These are phyloP conservation scores for Nowickia ferox DNA, from an alignment of 2,888 invertebrate species.

Conservation along the genomic window DNA sequence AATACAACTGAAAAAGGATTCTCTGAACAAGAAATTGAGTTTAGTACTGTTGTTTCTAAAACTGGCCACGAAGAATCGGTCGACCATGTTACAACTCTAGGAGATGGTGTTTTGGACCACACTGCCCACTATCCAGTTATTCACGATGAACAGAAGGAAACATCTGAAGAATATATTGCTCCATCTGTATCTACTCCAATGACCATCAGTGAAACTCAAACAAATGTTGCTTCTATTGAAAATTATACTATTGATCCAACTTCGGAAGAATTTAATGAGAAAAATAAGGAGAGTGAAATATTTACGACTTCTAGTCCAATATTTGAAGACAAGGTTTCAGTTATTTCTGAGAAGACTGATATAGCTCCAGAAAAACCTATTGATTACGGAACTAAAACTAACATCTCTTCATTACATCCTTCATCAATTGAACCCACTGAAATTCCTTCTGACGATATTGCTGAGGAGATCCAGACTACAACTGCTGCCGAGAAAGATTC, in stretches of 20 bases:
- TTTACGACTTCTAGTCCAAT: slow-evolving; percentile 60
- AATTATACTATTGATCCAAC: not conserved
- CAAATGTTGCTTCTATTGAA: slow-evolving; percentile 54
- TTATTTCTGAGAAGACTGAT: slow-evolving; percentile 9
- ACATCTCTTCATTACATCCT: slow-evolving; percentile 15
- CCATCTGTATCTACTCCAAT: slow-evolving; percentile 13
- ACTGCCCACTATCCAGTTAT: slow-evolving; percentile 38
- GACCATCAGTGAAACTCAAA: slow-evolving; percentile 46
- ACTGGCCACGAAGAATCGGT: slow-evolving; percentile 60
- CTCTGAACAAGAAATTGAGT: slow-evolving; percentile 43
- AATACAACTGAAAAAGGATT: slow-evolving; percentile 44
- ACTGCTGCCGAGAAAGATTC: slow-evolving; percentile 47
- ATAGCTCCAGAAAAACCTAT: slow-evolving; percentile 23
- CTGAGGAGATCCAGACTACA: slow-evolving; percentile 27
- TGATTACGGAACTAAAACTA: slow-evolving; percentile 41
- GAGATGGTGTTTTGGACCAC: slow-evolving; percentile 54
- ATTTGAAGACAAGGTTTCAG: slow-evolving; percentile 49
- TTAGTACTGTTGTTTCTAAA: slow-evolving; percentile 58
- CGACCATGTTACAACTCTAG: slow-evolving; percentile 58
- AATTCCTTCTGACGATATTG: slow-evolving; percentile 38
- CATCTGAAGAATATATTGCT: slow-evolving; percentile 37
- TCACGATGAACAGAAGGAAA: slow-evolving; percentile 40
- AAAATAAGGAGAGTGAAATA: slow-evolving; percentile 60
- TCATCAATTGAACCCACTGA: slow-evolving; percentile 41
- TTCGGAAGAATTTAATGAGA: slow-evolving; percentile 32